Evolutionary conservation across 2,113 vertebrate species (phyloP).

Genomic region (Nothoprocta pentlandii): DNA sequence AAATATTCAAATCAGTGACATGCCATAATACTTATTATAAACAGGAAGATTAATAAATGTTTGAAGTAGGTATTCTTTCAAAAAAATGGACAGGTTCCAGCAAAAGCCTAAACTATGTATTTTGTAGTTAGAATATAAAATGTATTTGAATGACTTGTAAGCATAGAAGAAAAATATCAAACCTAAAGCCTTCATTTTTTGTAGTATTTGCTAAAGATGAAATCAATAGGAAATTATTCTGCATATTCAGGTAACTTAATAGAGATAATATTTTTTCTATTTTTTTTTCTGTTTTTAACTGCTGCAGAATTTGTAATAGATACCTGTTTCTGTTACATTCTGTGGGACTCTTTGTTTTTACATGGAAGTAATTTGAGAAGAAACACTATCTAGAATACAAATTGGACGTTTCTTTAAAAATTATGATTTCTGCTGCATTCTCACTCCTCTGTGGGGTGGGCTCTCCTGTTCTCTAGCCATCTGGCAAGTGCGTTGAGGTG

Average conservation of each 20-base stretch:
- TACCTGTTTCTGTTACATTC: not conserved
- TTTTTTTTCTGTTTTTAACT: not conserved
- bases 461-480: not conserved
- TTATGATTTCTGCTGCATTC: not conserved
- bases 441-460: not conserved
- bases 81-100: not conserved
- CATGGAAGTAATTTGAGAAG: not conserved
- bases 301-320: not conserved
- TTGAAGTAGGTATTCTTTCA: not conserved
- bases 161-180: not conserved
- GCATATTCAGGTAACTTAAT: not conserved
- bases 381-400: not conserved
- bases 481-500: not conserved
- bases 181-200: not conserved
- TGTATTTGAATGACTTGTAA: not conserved
- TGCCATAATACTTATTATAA: not conserved
- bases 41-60: not conserved
- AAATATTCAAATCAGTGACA: slow-evolving; percentile 21
- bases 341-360: not conserved
- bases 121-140: not conserved
- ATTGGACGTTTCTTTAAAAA: not conserved
- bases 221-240: not conserved
- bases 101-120: not conserved
- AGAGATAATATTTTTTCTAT: not conserved
- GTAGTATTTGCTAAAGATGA: not conserved